Evolutionary conservation across 2,888 invertebrate species (phyloP), one percentile per base, ranked within the genome.

Genomic region (Epinotia brunnichana): DNA sequence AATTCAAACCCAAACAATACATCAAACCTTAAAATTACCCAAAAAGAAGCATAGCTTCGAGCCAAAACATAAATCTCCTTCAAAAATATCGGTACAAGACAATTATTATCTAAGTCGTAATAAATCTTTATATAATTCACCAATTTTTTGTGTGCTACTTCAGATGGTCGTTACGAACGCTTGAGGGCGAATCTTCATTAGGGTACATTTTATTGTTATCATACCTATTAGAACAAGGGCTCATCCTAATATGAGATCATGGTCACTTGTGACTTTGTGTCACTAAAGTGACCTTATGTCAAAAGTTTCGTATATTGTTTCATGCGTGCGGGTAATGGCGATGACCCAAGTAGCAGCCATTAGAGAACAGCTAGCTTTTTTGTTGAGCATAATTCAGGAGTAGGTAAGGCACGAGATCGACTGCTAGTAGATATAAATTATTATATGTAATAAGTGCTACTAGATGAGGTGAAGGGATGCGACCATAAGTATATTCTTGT

Each of bases 61-160:
- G 91, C 88, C 77, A 84, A 75, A 83, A 83, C 85, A 92, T 92
- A 92, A 92, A 92, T 92, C 92, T 88, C 86, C 83, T 78, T 88
- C 87, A 86, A 85, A 87, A 88, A 85, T 81, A 86, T 83, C 83
- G 79, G 84, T 84, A 87, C 83, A 81, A 84, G 85, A 87, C 87
- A 88, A 87, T 87, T 85, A 86, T 83, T 82, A 78, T 81, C 86
- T 87, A 90, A 88, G 83, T 83, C 81, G 87, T 90, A 87, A 90
- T 92, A 92, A 92, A 93, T 92, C 90, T 91, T 81, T 78, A 85
- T 84, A 87, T 92, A 92, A 92, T 92, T 85, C 85, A 84, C 78
- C 82, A 85, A 80, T 84, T 88, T 84, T 82, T 81, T 81, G 82
- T 85, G 85, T 79, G 93, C 93, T 92, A 88, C 93, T 89, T 93